Base-by-base conservation (phyloP, 30 jellyfish, hydroid and myxozoan species). In the Hydractinia symbiolongicarpus region DNA sequence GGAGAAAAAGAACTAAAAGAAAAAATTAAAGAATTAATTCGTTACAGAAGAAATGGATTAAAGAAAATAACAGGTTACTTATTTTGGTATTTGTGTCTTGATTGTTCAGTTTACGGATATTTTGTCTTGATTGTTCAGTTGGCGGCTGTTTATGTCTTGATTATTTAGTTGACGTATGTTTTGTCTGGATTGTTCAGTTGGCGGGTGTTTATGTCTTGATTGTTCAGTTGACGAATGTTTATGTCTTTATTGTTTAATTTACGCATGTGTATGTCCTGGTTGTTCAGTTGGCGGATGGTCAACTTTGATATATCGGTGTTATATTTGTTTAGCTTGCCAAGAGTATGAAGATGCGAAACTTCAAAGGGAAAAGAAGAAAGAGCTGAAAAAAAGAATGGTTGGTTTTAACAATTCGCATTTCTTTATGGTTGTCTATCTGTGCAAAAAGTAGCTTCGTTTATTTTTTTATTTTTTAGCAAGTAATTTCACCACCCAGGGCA, bases 401-500 rank as follows among this genome's bases (percentile, higher is more conserved):
- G 13, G 77, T 78, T 57, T 68, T 11, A 68, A 11, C 2, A 13
- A 13, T 52, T 55, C 74, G 14, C 19, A 58, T 3, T 13, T 67
- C 56, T 55, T 67, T 8, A 19, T 67, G 49, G 1, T 55, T 81
- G n/a, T 15, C 21, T 15, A 11, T 13, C 86, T 2, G 66, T 7
- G 73, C 1, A 10, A 1, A 79, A 40, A 71, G 53, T 13, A 0
- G 49, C 19, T 14, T 14, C 1, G 54, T 82, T 6, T 82, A 6
- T 74, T 51, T 13, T 7, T 84, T 58, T 72, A 6, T 73, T 44
- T 77, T 82, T 40, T 75, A 86, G 96, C 94, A 86, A 55, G 93
- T 91, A 14, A 79, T 94, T 4, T 93, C 98, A 53, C 98, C 98
- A 10, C 98, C 98, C 14, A 74, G 98, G 55, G 83, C 94, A 53